Conservation (phyloP, 2,797 vertebrate species). For the Catamblyrhynchus diadema region DNA sequence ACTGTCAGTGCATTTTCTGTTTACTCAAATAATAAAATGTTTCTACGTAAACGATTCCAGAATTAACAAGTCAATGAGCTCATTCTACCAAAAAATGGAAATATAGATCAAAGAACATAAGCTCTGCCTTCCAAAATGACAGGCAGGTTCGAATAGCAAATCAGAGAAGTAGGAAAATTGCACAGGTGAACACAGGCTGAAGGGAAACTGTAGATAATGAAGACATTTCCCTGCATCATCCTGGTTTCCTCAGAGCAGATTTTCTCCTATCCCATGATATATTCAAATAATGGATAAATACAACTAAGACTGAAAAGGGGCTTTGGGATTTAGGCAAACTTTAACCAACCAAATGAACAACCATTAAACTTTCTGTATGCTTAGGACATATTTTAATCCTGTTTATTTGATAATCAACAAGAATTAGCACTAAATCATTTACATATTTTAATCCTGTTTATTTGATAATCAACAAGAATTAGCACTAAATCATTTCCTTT, state of each 20-base stretch:
- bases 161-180: background rate
- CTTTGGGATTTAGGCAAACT: background rate
- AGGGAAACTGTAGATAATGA: background rate
- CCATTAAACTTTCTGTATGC: background rate
- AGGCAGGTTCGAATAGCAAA: background rate
- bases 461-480: background rate
- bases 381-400: background rate
- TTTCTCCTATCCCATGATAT: background rate
- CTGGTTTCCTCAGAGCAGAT: background rate
- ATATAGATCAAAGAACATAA: background rate
- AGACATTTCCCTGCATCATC: background rate
- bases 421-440: background rate
- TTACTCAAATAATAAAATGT: background rate
- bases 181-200: background rate
- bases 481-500: background rate
- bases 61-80: background rate
- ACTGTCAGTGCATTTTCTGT: background rate
- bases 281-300: background rate
- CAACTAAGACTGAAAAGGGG: background rate
- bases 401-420: background rate
- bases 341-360: background rate
- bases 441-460: background rate
- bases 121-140: background rate
- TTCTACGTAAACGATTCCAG: background rate
- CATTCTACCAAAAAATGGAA: background rate